Evolutionary conservation across 2,888 invertebrate genomes (phyloP).

Genomic region (Lepidonotus clava): DNA sequence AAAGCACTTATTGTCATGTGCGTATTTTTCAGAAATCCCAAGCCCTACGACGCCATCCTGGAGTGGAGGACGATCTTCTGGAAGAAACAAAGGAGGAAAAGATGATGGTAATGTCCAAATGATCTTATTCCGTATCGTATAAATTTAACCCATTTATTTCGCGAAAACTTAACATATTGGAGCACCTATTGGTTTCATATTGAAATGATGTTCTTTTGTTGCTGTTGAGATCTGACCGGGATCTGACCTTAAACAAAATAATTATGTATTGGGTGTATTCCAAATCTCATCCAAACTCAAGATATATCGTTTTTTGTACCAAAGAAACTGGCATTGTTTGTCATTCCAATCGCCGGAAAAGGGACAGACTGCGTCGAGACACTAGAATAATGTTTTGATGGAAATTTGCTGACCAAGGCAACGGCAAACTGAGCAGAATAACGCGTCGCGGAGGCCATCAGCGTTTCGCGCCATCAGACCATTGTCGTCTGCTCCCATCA

Average conservation of each 20-base stretch:
- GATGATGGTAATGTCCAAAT: conserved; percentile 22
- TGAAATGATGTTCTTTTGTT: too few species aligned
- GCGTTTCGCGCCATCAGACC: neutral
- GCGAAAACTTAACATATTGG: too few species aligned
- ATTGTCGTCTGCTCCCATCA: conserved; percentile 28
- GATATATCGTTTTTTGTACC: too few species aligned
- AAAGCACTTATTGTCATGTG: too few species aligned
- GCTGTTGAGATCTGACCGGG: too few species aligned
- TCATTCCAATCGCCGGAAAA: neutral
- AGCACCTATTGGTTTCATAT: too few species aligned
- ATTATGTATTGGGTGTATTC: too few species aligned
- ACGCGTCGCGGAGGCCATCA: conserved; percentile 8
- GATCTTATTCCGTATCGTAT: too few species aligned
- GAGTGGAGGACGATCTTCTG: neutral
- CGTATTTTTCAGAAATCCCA: conserved; percentile 51
- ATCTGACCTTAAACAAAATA: too few species aligned
- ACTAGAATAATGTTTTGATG: conserved; percentile 1
- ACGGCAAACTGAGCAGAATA: conserved; percentile 9
- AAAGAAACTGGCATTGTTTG: too few species aligned
- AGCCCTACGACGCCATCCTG: conserved; percentile 34
- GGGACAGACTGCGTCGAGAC: neutral
- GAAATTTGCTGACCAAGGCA: neutral
- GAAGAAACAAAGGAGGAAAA: conserved; percentile 17
- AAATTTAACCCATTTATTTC: too few species aligned
- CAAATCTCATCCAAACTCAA: too few species aligned